phyloP scores from a whole-genome alignment of 1,140 invertebrate genomes.

The Bombus consobrinus region DNA sequence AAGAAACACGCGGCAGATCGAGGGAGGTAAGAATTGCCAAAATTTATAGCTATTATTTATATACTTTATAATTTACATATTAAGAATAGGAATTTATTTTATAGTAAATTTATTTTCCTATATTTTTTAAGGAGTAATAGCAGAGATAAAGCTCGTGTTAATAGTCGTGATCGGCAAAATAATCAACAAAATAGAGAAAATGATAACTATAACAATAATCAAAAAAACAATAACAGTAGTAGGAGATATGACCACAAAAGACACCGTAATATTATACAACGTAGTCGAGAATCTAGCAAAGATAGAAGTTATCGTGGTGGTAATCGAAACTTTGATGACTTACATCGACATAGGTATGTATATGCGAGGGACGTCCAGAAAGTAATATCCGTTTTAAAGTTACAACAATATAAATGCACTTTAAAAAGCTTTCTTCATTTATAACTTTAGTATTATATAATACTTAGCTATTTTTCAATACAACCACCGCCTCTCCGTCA shows the following conservation, averaged over 20 bases:
- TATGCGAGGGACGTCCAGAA: too few relatives aligned
- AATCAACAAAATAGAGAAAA: constrained; percentile 81
- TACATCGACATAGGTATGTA: constrained; percentile 73
- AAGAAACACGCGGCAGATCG: constrained; percentile 69
- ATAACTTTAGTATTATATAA: too few relatives aligned
- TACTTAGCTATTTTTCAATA: too few relatives aligned
- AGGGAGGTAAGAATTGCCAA: constrained; percentile 54
- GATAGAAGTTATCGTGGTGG: constrained; percentile 76
- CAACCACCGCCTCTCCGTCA: too few relatives aligned
- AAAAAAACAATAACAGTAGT: constrained; percentile 71
- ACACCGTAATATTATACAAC: constrained; percentile 71
- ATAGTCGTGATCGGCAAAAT: constrained; percentile 78
- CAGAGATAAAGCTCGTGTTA: constrained; percentile 76
- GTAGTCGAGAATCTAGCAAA: constrained; percentile 80
- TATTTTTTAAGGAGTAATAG: constrained; percentile 71
- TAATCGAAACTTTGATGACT: constrained; percentile 72
- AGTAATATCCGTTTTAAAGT: too few relatives aligned
- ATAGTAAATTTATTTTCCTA: constrained; percentile 37
- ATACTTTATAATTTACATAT: neutral
- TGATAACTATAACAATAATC: constrained; percentile 78
- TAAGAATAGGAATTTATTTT: neutral
- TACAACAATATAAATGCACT: too few relatives aligned
- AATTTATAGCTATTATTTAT: neutral
- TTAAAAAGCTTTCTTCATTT: too few relatives aligned
- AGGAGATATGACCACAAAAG: constrained; percentile 74